These are phyloP conservation scores for Eubasilissa splendida DNA, from an alignment of 2,888 invertebrate genomes.

Conservation along the genomic window DNA sequence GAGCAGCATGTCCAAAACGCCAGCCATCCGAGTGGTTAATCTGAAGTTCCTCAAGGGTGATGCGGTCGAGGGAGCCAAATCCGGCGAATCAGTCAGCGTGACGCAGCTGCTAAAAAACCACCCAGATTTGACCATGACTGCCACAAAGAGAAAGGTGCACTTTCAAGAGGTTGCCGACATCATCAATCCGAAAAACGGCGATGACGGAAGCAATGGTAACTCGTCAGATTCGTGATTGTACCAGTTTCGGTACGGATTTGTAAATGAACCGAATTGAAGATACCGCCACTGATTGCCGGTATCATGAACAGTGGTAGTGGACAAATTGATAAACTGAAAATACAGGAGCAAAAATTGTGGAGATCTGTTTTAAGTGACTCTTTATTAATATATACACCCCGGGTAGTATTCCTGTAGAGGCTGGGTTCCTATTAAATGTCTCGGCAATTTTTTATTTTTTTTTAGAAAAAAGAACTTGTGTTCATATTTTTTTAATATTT, in stretches of 20 bases:
- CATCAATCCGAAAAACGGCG: constrained; percentile 38
- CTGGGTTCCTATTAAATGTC: too few relatives aligned
- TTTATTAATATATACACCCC: too few relatives aligned
- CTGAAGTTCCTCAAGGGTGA: constrained; percentile 65
- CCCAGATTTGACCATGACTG: constrained; percentile 49
- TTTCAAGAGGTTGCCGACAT: constrained; percentile 39
- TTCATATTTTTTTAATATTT: too few relatives aligned
- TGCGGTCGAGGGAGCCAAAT: background rate
- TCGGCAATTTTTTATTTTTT: too few relatives aligned
- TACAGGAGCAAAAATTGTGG: too few relatives aligned
- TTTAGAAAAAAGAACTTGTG: too few relatives aligned
- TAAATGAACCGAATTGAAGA: background rate
- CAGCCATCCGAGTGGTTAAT: constrained; percentile 67
- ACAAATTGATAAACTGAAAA: too few relatives aligned
- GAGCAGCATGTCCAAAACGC: constrained; percentile 63
- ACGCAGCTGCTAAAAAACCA: constrained; percentile 29
- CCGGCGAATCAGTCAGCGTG: background rate
- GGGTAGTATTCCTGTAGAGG: too few relatives aligned
- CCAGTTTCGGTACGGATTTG: background rate
- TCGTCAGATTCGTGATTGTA: constrained; percentile 26
- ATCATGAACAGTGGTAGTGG: too few relatives aligned
- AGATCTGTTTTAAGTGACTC: too few relatives aligned
- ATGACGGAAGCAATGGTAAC: constrained; percentile 20
- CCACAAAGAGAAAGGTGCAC: constrained; percentile 53
- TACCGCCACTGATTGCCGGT: background rate